Percentiles rank a stretch among this genome's conserved stretches.
These are phyloP conservation scores for Rhinolophus ferrumequinum DNA, from an alignment of 2,113 vertebrate genomes.

Conservation along the genomic window DNA sequence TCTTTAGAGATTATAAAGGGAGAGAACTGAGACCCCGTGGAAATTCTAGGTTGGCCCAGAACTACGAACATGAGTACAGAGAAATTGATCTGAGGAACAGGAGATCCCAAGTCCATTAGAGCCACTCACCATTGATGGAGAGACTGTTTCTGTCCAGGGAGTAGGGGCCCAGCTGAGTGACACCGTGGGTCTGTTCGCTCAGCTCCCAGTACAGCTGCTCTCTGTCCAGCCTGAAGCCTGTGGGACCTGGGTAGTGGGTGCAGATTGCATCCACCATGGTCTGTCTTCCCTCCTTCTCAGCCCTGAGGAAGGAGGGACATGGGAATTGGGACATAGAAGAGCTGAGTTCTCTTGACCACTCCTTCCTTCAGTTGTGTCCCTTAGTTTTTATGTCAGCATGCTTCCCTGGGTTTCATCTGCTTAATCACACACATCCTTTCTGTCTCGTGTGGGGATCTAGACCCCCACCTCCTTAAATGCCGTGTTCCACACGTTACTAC, in stretches of 20 bases:
- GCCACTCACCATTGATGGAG: slow-evolving; percentile 45
- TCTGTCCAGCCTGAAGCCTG: background rate
- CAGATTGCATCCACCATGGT: background rate
- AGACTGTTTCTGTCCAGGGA: slow-evolving; percentile 50
- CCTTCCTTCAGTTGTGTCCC: background rate
- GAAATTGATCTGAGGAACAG: background rate
- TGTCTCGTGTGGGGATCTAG: background rate
- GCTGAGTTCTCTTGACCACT: background rate
- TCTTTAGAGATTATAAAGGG: background rate
- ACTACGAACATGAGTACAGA: background rate
- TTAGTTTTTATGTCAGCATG: background rate
- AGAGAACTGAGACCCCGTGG: background rate
- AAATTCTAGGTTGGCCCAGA: background rate
- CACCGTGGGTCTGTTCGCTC: background rate
- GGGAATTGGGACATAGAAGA: background rate
- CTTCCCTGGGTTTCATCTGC: background rate
- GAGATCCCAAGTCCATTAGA: background rate
- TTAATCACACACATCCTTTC: background rate
- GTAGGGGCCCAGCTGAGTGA: slow-evolving; percentile 5
- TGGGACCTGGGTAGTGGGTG: background rate
- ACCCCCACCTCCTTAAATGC: background rate
- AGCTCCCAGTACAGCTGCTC: slow-evolving; percentile 48
- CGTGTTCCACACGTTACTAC: background rate
- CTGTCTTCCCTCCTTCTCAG: background rate
- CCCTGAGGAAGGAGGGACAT: background rate